phyloP scores from a whole-genome alignment of 2,113 vertebrate genomes.

The Sorex araneus region DNA sequence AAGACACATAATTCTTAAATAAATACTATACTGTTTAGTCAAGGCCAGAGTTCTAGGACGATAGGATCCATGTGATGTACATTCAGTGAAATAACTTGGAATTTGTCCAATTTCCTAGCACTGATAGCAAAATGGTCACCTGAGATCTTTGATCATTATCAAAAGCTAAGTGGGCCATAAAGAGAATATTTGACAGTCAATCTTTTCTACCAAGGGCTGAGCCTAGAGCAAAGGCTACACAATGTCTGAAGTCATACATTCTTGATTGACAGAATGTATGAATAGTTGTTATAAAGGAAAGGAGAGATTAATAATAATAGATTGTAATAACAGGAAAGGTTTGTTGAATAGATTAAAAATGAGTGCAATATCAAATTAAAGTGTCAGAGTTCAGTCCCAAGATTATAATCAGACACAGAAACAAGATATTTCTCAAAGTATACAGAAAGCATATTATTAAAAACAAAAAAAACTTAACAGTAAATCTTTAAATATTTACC shows the following conservation, averaged over 20 bases:
- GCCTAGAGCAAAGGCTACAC: slow-evolving; percentile 14
- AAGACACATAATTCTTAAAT: slow-evolving; percentile 2
- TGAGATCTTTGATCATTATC: slow-evolving; percentile 3
- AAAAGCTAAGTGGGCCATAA: slow-evolving; percentile 33
- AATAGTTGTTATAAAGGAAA: not conserved
- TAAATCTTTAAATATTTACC: slow-evolving; percentile 68
- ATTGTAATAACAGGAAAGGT: slow-evolving; percentile 51
- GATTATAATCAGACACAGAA: not conserved
- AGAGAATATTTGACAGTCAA: slow-evolving; percentile 22
- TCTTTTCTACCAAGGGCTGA: slow-evolving; percentile 8
- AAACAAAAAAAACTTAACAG: not conserved
- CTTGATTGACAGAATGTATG: not conserved
- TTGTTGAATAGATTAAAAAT: slow-evolving; percentile 54
- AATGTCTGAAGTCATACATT: not conserved
- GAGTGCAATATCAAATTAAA: slow-evolving; percentile 43
- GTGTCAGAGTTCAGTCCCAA: slow-evolving; percentile 26
- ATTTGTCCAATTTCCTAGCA: slow-evolving; percentile 35
- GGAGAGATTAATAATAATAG: slow-evolving; percentile 11
- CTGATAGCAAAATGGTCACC: not conserved
- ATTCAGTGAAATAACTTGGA: slow-evolving; percentile 8
- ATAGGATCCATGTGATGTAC: not conserved
- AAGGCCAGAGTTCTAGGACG: slow-evolving; percentile 2
- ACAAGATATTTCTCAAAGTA: slow-evolving; percentile 26
- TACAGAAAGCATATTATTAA: not conserved
- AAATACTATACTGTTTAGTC: slow-evolving; percentile 13